Base-by-base conservation (phyloP, 2,113 vertebrate genomes). In the Micronycteris hirsuta region DNA sequence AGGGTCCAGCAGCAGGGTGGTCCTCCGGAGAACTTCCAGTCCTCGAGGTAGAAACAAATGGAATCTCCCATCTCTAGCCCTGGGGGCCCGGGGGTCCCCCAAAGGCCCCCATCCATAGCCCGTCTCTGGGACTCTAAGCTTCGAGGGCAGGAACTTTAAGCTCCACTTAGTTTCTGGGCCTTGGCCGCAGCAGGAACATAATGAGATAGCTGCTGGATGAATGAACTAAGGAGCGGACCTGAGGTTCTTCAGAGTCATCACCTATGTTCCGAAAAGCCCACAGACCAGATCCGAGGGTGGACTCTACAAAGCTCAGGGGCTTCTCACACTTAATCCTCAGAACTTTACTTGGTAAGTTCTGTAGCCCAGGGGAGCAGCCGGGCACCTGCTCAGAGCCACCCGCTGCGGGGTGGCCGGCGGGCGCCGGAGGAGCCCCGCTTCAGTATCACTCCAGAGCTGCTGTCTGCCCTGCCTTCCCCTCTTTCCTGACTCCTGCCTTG, bases 401-500 rank as follows among this genome's bases (percentile, higher is more conserved):
- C 19, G 20, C 26, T 36, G 54, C 33, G 70, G n/a, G 3, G 28
- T 8, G 14, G 70, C 26, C 26, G 38, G 5, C 0, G 8, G 76
- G n/a, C 5, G 1, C 49, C 15, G 24, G 85, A 26, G 73, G 85
- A 20, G 73, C 15, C 38, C 70, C 54, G 9, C 58, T 61, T 82
- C 3, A n/a, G 10, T 41, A 9, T 17, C 74, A 9, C 16, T 45
- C 43, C 8, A 1, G n/a, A 47, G 65, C 71, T 45, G 54, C 24
- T 19, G 56, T 52, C 11, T 28, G 33, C 28, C 12, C 54, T 41
- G 33, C 28, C 12, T 47, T 41, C 28, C 52, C 31, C 19, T 54
- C 45, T 74, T 56, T 17, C 2, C 41, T 49, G 61, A 89, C 95
- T 95, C 94, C 97, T 95, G 96, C 92, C 95, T 95, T 61, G 85